These are phyloP conservation scores for Piezodorus guildinii DNA, from an alignment of 1,140 invertebrate genomes.

Conservation along the genomic window DNA sequence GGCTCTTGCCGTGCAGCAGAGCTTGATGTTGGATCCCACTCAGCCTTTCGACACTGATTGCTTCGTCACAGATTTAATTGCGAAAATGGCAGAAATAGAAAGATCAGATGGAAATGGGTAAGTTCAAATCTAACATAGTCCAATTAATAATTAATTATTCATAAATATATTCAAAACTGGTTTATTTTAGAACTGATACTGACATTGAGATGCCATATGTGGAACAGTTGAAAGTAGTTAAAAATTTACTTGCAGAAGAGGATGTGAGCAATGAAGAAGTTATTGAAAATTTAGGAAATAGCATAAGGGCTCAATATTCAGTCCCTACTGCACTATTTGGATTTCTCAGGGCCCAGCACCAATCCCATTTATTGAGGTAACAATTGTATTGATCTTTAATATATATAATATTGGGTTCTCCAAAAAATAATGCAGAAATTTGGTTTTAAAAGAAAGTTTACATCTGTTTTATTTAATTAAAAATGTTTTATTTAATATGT, in stretches of 20 bases:
- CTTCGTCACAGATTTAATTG: conserved; percentile 44
- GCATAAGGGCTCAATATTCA: conserved; percentile 51
- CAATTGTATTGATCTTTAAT: too few species aligned
- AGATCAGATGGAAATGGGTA: conserved; percentile 18
- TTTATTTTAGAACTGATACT: conserved; percentile 16
- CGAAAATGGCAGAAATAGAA: conserved; percentile 49
- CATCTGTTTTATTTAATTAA: too few species aligned
- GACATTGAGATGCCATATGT: conserved; percentile 12
- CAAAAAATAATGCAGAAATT: too few species aligned
- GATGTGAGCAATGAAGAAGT: conserved; percentile 38
- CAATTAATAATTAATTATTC: too few species aligned
- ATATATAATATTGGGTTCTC: too few species aligned
- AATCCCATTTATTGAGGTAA: conserved; percentile 44
- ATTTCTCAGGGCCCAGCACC: conserved; percentile 49
- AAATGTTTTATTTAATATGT: too few species aligned
- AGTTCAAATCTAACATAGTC: too few species aligned
- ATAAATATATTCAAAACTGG: too few species aligned
- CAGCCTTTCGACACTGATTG: conserved; percentile 36
- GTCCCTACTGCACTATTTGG: conserved; percentile 67
- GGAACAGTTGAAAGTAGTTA: too few species aligned
- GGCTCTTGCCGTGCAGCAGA: conserved; percentile 44
- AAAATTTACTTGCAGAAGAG: too few species aligned
- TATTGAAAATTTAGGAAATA: conserved; percentile 45
- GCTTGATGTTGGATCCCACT: conserved; percentile 37
- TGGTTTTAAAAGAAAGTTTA: too few species aligned